Evolutionary conservation across 1,140 invertebrate species (phyloP).

Genomic region (Magallana ariakensis): DNA sequence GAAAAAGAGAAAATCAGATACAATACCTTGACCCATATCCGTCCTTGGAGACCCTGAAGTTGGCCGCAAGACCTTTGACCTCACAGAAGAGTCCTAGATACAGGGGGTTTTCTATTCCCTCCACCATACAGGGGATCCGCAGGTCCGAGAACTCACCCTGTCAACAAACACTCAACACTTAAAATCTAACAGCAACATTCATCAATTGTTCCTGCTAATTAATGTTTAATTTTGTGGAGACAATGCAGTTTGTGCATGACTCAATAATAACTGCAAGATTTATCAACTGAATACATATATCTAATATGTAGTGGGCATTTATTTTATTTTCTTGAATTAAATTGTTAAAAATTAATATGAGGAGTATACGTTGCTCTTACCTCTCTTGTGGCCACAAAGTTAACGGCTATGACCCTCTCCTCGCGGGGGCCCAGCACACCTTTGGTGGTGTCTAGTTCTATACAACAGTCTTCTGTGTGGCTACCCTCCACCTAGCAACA

Average conservation of each 20-base stretch:
- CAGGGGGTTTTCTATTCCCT: slow-evolving; percentile 65
- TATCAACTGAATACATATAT: too few relatives aligned
- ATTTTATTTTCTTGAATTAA: too few relatives aligned
- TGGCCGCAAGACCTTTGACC: slow-evolving; percentile 65
- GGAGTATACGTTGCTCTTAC: slow-evolving; percentile 48
- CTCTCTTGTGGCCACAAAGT: slow-evolving; percentile 61
- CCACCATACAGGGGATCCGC: slow-evolving; percentile 66
- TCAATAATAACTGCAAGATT: too few relatives aligned
- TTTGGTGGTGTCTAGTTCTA: slow-evolving; percentile 63
- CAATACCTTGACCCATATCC: slow-evolving; percentile 38
- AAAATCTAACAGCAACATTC: too few relatives aligned
- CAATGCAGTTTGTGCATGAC: too few relatives aligned
- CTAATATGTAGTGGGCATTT: too few relatives aligned
- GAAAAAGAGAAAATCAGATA: too few relatives aligned
- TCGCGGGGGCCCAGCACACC: slow-evolving; percentile 66
- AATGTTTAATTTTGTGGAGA: too few relatives aligned
- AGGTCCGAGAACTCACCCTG: slow-evolving; percentile 68
- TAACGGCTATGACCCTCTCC: slow-evolving; percentile 61
- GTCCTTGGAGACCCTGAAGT: slow-evolving; percentile 61
- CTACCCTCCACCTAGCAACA: slow-evolving; percentile 63
- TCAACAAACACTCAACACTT: not conserved
- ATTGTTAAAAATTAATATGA: too few relatives aligned
- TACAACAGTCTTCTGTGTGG: slow-evolving; percentile 60
- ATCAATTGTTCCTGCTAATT: too few relatives aligned
- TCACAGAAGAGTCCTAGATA: slow-evolving; percentile 67